Base-by-base conservation (phyloP, 2,797 vertebrate genomes). In the Anableps anableps region DNA sequence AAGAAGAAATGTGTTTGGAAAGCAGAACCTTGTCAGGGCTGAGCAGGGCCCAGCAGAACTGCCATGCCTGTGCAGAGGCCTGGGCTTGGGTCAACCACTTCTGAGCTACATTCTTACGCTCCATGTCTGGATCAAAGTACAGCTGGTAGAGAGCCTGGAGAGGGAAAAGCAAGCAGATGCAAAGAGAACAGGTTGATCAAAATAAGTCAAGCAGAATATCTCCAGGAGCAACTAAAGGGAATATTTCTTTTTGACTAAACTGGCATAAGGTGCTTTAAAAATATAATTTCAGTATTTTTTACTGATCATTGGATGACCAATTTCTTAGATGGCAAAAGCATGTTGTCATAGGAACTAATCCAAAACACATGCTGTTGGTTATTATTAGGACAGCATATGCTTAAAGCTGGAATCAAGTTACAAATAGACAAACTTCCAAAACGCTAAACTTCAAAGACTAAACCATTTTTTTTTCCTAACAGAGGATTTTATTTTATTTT, bases 21-120 rank as follows among this genome's bases (percentile, higher is more conserved):
- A 60, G 21, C 41, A 29, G 38, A 43, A 96, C 96, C 95, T 99
- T 99, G 90, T 98, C 97, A 0, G 96, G 95, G 77, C 95, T 93
- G 55, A 99, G 96, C 78, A 99, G 95, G 64, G 96, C 94, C 99
- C 99, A 99, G 94, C 98, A 99, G 96, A 99, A 99, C 80, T 97
- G 97, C 98, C 99, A 99, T 0, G 98, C 98, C 90, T 98, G 97
- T 7, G 97, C 96, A 0, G 98, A 99, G 0, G 96, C 96, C 94
- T 99, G 99, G 0, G 99, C 98, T 91, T 97, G 97, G 95, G 97
- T 97, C 91, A 99, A 95, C 99, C 99, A 99, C 95, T 98, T 98
- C 95, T 99, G 98, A 86, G 99, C 98, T 90, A 97, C 86, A 88
- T 97, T 98, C 96, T 99, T 99, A 89, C 94, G 97, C 87, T 96